Evolutionary conservation across 2,888 invertebrate species (phyloP), one percentile per base, ranked within the genome.

Genomic region (Tenthredo scrophulariae): DNA sequence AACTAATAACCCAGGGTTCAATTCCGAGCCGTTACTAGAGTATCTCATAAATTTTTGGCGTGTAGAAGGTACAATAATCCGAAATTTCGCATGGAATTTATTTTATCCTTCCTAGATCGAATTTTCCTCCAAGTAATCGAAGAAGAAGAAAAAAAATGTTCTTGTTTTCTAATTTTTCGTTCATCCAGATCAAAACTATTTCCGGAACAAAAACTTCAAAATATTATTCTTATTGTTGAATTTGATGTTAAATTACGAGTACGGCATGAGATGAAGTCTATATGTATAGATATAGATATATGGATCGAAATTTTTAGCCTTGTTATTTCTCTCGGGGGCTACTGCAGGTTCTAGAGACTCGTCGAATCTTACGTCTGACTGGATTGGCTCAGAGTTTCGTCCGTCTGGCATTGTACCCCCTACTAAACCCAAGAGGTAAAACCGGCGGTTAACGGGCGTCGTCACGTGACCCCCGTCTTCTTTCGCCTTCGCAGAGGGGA

Each of bases 401-500:
- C 33, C 77, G 67, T 67, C 67, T 67, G 72, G 72, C 15, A 13
- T 26, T n/a, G 13, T 62, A 15, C 62, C 80, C 84, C 62, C 58
- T n/a, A 43, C 67, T 62, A 40, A 18, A 22, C 10, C 22, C n/a
- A 3, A 67, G 46, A 70, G 65, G 50, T 46, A 77, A 79, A 75
- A 84, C 83, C 67, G 77, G 83, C 74, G 77, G 79, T 58, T 84
- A 84, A 84, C 75, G 46, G 79, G 79, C 67, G 75, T 84, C 84
- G 54, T 84, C 80, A 74, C 83, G 83, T 83, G 83, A 84, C 37
- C 67, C 33, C 67, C 26, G 65, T 84, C 83, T 65, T 70, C 83
- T 72, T 43, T 79, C 80, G 58, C 65, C 29, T 84, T 82, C 65
- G 50, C 80, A 46, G 84, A 83, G 87, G 83, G 80, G 77, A 84